Evolutionary conservation across 2,797 vertebrate genomes (phyloP), one percentile per base, ranked within the genome.

Genomic region (Morelia viridis): DNA sequence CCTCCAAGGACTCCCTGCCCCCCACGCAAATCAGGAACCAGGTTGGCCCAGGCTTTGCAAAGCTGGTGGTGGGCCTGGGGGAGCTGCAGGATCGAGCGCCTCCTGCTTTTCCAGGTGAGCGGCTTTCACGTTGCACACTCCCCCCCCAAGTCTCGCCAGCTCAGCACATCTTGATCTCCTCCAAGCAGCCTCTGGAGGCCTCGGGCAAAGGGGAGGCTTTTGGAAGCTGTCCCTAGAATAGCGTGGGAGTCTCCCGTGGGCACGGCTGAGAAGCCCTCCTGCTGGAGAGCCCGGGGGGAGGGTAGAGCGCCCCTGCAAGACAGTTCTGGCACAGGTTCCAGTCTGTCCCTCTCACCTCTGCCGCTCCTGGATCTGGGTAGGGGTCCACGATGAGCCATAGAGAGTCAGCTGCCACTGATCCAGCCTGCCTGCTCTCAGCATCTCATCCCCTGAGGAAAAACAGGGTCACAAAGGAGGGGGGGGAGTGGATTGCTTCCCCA

Each of bases 301-400:
- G 41, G 62, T 3, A 26, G 62, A 61, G 1, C 6, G 60, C 1
- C 61, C 61, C 61, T 22, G 61, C 61, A 4, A 60, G 58, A 60
- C 5, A 53, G 58, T 5, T 6, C 58, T 60, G 58, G 19, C 58
- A 17, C 58, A 5, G 58, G 58, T 28, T 31, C 12, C n/a, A 0
- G 0, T 13, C n/a, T 5, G 65, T 46, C n/a, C 3, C 24, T 56
- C 97, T 94, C 94, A 99, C 99, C 97, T 98, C 92, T 97, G 98
- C 92, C 99, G 97, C 0, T 98, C 97, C 94, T 96, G 97, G 95
- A 99, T 98, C 91, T 99, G 98, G 0, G 90, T 92, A 1, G 92
- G 96, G 61, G 97, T 97, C 98, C 99, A 98, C 5, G 98, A 97
- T 5, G 99, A 99, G 87, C 99, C 99, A 0, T 99, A 99, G 13